Conservation (phyloP, 2,113 vertebrate species). For the Petroica traversi region DNA sequence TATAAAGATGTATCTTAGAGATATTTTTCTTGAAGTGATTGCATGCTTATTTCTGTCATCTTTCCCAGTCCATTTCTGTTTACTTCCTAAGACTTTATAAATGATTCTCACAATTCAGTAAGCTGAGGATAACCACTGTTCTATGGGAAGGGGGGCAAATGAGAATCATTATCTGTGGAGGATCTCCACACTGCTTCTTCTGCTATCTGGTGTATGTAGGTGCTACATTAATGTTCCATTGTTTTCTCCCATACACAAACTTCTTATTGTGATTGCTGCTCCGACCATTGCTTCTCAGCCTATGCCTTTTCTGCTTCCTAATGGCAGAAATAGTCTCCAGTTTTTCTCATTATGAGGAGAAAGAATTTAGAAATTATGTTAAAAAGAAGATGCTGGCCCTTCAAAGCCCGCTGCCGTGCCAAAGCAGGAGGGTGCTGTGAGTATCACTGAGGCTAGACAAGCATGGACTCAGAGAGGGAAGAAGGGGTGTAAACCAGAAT, state of each 20-base stretch:
- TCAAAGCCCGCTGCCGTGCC: not conserved
- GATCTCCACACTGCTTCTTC: not conserved
- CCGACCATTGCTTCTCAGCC: not conserved
- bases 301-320: not conserved
- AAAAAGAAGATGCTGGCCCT: not conserved
- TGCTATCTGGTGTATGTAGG: not conserved
- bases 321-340: not conserved
- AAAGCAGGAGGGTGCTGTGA: not conserved
- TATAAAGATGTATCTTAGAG: not conserved
- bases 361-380: not conserved
- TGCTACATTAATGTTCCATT: not conserved
- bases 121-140: not conserved
- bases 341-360: not conserved
- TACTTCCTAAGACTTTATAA: not conserved
- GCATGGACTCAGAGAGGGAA: not conserved
- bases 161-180: not conserved
- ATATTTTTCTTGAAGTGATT: slow-evolving; percentile 5
- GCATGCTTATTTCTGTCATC: not conserved
- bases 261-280: not conserved
- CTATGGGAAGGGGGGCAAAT: not conserved
- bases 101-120: not conserved
- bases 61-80: not conserved
- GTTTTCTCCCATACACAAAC: not conserved
- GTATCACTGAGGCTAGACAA: not conserved
- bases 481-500: not conserved